Base-by-base conservation (phyloP, 2,113 vertebrate genomes). In the Prionailurus bengalensis region DNA sequence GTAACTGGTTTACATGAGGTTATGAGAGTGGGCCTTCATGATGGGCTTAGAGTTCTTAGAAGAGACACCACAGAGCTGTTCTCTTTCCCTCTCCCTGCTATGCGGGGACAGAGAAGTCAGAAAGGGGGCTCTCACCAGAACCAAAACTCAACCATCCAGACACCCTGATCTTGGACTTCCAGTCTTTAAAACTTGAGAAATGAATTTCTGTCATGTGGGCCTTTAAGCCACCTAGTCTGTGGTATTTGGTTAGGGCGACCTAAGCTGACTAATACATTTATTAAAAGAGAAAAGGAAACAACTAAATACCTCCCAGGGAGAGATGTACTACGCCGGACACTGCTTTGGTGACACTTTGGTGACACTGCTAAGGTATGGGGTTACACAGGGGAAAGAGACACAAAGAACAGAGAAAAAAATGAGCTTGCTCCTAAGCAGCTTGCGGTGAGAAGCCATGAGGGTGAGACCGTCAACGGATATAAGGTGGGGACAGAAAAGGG, bases 81-180 rank as follows among this genome's bases (percentile, higher is more conserved):
- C 9, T 55, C 15, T 0, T 4, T 5, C 21, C 21, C 17, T 12
- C 9, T 7, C 11, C 14, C 3, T 5, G 5, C 13, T 7, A 16
- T 3, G 9, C 53, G 19, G 78, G 31, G 70, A 29, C 1, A 66
- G 3, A 91, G 65, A 81, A 65, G 79, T 12, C 45, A 39, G 42
- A n/a, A 53, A 73, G 10, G 68, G 16, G 5, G 4, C 10, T 7
- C 3, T 33, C 63, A 48, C 19, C 21, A 63, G 84, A 74, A 53
- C 25, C 4, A 68, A 74, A 74, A 53, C 19, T 3, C 27, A 31
- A 74, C 9, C 1, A 61, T 19, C 31, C 31, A n/a, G 17, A 17
- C n/a, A 63, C 23, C 33, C 55, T 17, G 31, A 45, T 45, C 36
- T 94, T 70, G 1, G 10, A 91, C 11, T 73, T 51, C 14, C n/a